Evolutionary conservation across 2,888 invertebrate species (phyloP), one percentile per base, ranked within the genome.

Genomic region (Drosophila multiciliata): DNA sequence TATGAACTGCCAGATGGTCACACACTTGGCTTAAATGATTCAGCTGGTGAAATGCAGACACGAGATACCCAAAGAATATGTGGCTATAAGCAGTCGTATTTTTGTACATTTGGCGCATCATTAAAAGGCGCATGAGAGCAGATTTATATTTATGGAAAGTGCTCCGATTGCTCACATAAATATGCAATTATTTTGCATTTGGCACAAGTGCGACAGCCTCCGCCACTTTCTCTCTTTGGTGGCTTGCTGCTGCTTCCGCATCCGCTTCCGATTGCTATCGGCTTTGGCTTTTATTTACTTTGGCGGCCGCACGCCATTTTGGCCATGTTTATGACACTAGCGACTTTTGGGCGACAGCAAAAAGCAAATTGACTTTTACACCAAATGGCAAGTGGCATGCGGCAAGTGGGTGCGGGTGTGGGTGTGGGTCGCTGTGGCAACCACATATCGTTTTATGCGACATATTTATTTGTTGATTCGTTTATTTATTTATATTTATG

Each of bases 181-280:
- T 88, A 79, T 85, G 88, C 83, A 90, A 87, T 90, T 90, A 88
- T 87, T 89, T 87, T 84, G 73, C 85, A 87, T 89, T 87, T 87
- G 78, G 69, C 72, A 53, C 59, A 57, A 57, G 32, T 32, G 40
- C 38, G 26, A 11, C 7, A 6, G 0, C 11, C 7, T 36, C 17
- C 17, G 17, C 29, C n/a, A 11, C 26, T n/a, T 36, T n/a, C 6
- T 20, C 54, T 26, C 3, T 4, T 20, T 4, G 45, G 45, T 15
- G 45, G 4, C 23, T 23, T 3, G 6, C 26, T 29, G 45, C 35
- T 48, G 33, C 26, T 55, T 40, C 55, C 33, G 45, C 20, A 40
- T 62, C 55, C 63, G 63, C 7, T 23, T 20, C 36, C 29, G 38
- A 15, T 5, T 42, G 48, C 49, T 49, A 29, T 35, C 29, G 42